Percentiles rank a stretch among this genome's conserved stretches.
Evolutionary conservation across 1,140 invertebrate genomes (phyloP).

Genomic region (Aethina tumida): DNA sequence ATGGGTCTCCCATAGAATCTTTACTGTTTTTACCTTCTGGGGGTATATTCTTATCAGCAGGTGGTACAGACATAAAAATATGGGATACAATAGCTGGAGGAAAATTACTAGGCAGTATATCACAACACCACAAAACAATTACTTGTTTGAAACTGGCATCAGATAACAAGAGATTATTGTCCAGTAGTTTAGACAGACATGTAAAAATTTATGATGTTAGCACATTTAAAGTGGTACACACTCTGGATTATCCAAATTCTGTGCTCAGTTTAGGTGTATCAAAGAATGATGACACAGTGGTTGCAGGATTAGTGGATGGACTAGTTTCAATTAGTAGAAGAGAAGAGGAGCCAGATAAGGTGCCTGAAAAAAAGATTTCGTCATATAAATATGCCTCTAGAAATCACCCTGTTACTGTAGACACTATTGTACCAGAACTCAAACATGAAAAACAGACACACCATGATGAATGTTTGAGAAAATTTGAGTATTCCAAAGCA

Average conservation of each 20-base stretch:
- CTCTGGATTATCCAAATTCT: conserved; percentile 81
- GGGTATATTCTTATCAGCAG: conserved; percentile 83
- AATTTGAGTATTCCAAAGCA: conserved; percentile 75
- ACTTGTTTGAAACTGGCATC: conserved; percentile 72
- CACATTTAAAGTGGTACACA: conserved; percentile 80
- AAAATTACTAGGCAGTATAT: conserved; percentile 66
- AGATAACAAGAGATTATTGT: conserved; percentile 72
- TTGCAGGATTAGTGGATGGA: conserved; percentile 87
- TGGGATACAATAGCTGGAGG: conserved; percentile 89
- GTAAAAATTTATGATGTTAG: conserved; percentile 89
- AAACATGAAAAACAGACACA: conserved; percentile 40
- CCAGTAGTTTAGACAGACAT: conserved; percentile 85
- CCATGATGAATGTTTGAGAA: conserved; percentile 63
- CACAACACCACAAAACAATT: conserved; percentile 89
- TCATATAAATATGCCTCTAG: conserved; percentile 45
- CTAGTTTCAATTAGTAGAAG: conserved; percentile 75
- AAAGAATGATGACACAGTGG: conserved; percentile 72
- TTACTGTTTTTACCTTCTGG: conserved; percentile 82
- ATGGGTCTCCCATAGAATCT: conserved; percentile 85
- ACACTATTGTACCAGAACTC: conserved; percentile 42
- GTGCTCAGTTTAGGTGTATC: conserved; percentile 77
- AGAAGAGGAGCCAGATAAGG: conserved; percentile 43
- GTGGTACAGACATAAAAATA: conserved; percentile 84
- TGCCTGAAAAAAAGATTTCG: conserved; percentile 39
- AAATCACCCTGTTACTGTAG: conserved; percentile 40